Percentiles rank a stretch among this genome's conserved stretches.
Evolutionary conservation across 2,113 vertebrate species (phyloP).

Genomic region (Platysternon megacephalum): DNA sequence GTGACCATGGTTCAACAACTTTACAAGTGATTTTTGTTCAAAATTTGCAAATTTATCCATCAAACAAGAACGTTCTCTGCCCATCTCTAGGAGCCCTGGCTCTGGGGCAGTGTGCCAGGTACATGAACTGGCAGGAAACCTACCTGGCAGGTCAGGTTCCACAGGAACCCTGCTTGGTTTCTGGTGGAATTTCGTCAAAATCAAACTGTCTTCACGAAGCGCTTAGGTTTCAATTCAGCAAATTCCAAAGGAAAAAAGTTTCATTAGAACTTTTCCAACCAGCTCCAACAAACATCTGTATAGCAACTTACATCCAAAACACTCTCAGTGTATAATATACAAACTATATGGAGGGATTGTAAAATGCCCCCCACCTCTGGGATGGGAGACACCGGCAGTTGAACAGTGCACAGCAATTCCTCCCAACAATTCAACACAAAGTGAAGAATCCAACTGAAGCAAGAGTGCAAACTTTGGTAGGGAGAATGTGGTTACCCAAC

Average conservation of each 20-base stretch:
- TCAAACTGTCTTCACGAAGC: neutral
- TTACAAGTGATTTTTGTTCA: neutral
- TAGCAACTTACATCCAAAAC: neutral
- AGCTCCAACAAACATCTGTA: rapidly evolving
- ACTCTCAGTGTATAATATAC: neutral
- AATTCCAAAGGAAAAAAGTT: neutral
- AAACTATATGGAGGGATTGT: neutral
- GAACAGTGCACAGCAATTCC: rapidly evolving
- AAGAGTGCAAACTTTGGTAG: neutral
- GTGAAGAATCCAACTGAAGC: neutral
- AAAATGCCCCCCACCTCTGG: rapidly evolving
- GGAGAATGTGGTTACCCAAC: too few species aligned
- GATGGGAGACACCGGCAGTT: neutral
- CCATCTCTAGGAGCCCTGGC: neutral
- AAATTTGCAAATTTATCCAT: neutral
- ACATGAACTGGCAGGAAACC: neutral
- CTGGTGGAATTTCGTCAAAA: neutral
- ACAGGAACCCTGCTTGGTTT: rapidly evolving
- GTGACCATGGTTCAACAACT: neutral
- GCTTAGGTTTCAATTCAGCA: neutral
- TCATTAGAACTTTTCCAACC: neutral
- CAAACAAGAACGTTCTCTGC: neutral
- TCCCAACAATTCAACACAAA: neutral
- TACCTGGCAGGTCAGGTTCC: neutral
- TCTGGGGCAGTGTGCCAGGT: neutral